Percentiles rank a stretch among this genome's conserved stretches.
Evolutionary conservation across 2,888 invertebrate species (phyloP).

Genomic region (Alentia gelatinosa): DNA sequence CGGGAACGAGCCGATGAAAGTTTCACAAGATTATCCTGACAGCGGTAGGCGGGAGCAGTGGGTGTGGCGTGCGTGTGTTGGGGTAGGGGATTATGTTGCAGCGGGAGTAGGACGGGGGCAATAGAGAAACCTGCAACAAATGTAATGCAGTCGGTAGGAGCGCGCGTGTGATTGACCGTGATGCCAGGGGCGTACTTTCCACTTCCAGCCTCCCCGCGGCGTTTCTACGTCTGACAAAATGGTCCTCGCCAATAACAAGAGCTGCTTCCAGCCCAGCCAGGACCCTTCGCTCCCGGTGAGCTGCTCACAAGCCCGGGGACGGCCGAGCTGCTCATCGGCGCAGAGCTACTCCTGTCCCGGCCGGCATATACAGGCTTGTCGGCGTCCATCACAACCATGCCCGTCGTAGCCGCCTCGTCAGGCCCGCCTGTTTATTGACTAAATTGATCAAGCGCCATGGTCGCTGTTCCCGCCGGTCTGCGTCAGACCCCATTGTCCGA

Average conservation of each 20-base stretch:
- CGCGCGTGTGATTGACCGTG: neutral
- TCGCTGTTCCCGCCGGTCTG: neutral
- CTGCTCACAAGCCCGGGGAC: neutral
- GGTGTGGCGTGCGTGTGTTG: neutral
- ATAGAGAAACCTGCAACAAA: conserved; percentile 1
- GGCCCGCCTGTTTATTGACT: conserved; percentile 42
- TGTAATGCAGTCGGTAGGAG: neutral
- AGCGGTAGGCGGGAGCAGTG: neutral
- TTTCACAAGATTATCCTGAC: conserved; percentile 11
- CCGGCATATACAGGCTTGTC: conserved; percentile 8
- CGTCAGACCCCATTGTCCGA: conserved; percentile 47
- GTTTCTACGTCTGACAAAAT: neutral
- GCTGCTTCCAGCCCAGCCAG: neutral
- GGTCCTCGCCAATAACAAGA: neutral
- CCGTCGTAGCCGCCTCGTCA: neutral
- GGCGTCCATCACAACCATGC: conserved; percentile 28
- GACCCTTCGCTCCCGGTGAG: neutral
- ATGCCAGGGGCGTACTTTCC: neutral
- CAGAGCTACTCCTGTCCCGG: neutral
- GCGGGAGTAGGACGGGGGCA: neutral
- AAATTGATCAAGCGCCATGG: conserved; percentile 40
- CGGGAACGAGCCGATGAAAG: conserved; percentile 20
- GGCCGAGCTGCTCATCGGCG: neutral
- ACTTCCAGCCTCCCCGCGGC: neutral
- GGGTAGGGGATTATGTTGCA: neutral